Base-by-base conservation (phyloP, 1,140 invertebrate species). In the Tetragonula clypearis region DNA sequence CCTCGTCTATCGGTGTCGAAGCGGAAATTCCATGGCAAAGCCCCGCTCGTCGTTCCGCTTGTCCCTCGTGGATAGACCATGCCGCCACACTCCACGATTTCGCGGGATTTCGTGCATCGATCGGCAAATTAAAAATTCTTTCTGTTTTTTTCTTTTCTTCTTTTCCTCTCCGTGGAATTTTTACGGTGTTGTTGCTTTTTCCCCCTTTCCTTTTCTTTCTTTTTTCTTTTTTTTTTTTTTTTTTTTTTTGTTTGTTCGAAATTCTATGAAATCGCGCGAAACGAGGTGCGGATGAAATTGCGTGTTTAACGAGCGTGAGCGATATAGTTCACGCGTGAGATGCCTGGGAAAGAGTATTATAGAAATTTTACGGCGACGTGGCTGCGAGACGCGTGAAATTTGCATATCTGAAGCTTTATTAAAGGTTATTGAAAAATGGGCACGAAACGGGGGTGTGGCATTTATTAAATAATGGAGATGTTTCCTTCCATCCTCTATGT, bases 1-100 rank as follows among this genome's bases (percentile, higher is more conserved):
- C 56, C 56, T 78, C n/a, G 80, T 79, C 75, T 55, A 76, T 88
- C 66, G 72, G 58, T 79, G 83, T 73, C 73, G n/a, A 66, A 49
- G n/a, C 41, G 66, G 41, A 69, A 82, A 49, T 82, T 77, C 68
- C 79, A 23, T 35, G 26, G 15, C 60, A 26, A 23, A 30, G 2
- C 6, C 21, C 21, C 41, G 30, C 8, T 65, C 30, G 49, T 35
- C 12, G 62, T 26, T 15, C 1, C 12, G n/a, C 1, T 5, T n/a
- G 23, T 81, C 73, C 23, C n/a, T 17, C 49, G 62, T 30, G 30
- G 58, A 71, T n/a, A 2, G 41, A 30, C 56, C 30, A 30, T 30
- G 6, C 35, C 41, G 2, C 41, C 35, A 0, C 35, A 0, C 41
- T 41, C 41, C 41, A 8, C 41, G 41, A 41, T 41, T 41, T 41